A percentile compares a stretch with the other conserved stretches of the same genome.
Evolutionary conservation across 2,888 invertebrate genomes (phyloP).

Genomic region (Phasia obesa): DNA sequence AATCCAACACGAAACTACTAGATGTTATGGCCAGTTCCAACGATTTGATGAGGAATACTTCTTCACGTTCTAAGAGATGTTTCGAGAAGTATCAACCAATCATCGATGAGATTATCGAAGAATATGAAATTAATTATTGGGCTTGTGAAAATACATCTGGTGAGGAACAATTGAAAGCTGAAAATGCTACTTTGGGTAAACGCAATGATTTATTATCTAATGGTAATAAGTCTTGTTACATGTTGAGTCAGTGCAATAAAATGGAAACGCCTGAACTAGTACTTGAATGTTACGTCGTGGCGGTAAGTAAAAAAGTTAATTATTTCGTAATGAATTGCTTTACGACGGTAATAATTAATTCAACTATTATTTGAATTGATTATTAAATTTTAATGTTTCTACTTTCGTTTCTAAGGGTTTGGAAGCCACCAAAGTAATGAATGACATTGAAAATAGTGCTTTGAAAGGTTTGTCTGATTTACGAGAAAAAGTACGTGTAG

Average conservation of each 20-base stretch:
- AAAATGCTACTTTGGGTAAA: slow-evolving; percentile 65
- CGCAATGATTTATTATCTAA: slow-evolving; percentile 71
- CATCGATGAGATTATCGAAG: slow-evolving; percentile 46
- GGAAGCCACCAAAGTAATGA: slow-evolving; percentile 69
- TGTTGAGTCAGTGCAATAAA: slow-evolving; percentile 65
- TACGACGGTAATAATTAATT: too few species aligned
- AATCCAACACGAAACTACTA: too few species aligned
- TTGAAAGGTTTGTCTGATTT: slow-evolving; percentile 65
- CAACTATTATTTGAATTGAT: too few species aligned
- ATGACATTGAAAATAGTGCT: slow-evolving; percentile 72
- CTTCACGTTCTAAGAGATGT: slow-evolving; percentile 72
- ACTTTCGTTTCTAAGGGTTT: slow-evolving; percentile 19
- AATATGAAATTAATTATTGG: slow-evolving; percentile 66
- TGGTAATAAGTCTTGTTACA: slow-evolving; percentile 71
- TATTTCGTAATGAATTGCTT: background rate
- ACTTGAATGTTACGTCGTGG: slow-evolving; percentile 73
- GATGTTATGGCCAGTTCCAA: slow-evolving; percentile 74
- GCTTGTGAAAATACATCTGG: slow-evolving; percentile 66
- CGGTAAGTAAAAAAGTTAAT: slow-evolving; percentile 60
- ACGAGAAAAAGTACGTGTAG: slow-evolving; percentile 63
- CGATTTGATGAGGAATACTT: slow-evolving; percentile 60
- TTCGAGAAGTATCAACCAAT: slow-evolving; percentile 73
- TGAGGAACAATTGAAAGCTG: background rate
- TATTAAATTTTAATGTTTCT: too few species aligned
- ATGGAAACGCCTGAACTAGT: slow-evolving; percentile 5